Conservation (phyloP, 2,888 invertebrate genomes). For the Thereva nobilitata region DNA sequence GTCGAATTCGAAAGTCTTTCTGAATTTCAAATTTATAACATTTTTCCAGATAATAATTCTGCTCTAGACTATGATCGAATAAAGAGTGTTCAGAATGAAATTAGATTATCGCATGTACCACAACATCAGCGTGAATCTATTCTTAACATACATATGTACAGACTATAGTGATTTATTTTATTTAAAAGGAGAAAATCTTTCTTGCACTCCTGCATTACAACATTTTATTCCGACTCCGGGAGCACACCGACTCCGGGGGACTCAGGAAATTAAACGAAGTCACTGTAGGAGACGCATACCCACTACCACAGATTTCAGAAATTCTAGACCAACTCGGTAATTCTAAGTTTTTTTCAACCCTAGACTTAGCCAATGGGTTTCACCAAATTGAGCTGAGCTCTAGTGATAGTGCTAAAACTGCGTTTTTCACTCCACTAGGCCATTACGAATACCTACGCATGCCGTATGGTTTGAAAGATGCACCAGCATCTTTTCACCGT, state of each 20-base stretch:
- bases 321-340: constrained; percentile 52
- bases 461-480: constrained; percentile 55
- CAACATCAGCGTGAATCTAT: constrained; percentile 46
- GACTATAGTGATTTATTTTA: constrained; percentile 49
- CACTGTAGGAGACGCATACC: constrained; percentile 51
- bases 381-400: constrained; percentile 51
- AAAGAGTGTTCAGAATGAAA: constrained; percentile 13
- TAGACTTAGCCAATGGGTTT: constrained; percentile 54
- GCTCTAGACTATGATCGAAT: constrained; percentile 1
- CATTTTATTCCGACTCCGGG: constrained; percentile 13
- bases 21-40: constrained; percentile 19
- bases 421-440: constrained; percentile 49
- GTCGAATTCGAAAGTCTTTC: constrained; percentile 3
- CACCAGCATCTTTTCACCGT: constrained; percentile 54
- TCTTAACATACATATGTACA: constrained; percentile 41
- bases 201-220: constrained; percentile 2
- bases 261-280: constrained; percentile 52
- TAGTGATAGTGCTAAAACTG: constrained; percentile 49
- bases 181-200: constrained; percentile 9
- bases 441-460: constrained; percentile 51
- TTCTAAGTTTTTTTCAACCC: constrained; percentile 50
- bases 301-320: constrained; percentile 51
- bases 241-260: constrained; percentile 47
- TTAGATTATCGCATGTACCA: constrained; percentile 43
- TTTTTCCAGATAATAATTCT: background rate